Conservation (phyloP, 2,888 invertebrate species). For the Anticlea derivata region DNA sequence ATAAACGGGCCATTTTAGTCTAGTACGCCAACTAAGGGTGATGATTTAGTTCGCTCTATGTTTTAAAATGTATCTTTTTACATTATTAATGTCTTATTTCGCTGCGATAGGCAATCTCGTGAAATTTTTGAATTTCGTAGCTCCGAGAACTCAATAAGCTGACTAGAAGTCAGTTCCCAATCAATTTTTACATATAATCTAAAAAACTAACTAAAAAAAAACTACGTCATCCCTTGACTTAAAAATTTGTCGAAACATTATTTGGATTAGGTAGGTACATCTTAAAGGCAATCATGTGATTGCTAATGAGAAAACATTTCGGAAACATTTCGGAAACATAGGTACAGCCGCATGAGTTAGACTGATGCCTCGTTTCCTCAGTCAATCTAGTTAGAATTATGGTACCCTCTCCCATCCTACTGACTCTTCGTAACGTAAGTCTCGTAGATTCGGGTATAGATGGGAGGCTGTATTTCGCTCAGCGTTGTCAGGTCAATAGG, state of each 20-base stretch:
- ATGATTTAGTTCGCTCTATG: constrained; percentile 44
- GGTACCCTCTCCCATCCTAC: constrained; percentile 1
- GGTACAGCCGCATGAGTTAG: too few relatives aligned
- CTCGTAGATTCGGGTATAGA: constrained; percentile 25
- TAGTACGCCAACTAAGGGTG: constrained; percentile 52
- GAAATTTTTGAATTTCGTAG: too few relatives aligned
- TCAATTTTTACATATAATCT: too few relatives aligned
- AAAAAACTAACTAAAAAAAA: too few relatives aligned
- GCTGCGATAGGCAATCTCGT: constrained; percentile 11
- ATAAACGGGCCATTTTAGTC: constrained; percentile 65
- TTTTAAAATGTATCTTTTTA: constrained; percentile 40
- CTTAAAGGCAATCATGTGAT: too few relatives aligned
- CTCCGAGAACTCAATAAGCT: too few relatives aligned
- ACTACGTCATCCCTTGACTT: too few relatives aligned
- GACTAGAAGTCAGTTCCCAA: too few relatives aligned
- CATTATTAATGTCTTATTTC: constrained; percentile 29
- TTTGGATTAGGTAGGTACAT: too few relatives aligned
- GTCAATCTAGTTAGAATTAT: constrained; percentile 11
- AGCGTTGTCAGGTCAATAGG: constrained; percentile 35
- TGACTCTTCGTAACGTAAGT: constrained; percentile 4
- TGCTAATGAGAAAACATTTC: too few relatives aligned
- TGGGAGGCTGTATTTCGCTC: constrained; percentile 31
- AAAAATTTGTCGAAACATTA: too few relatives aligned
- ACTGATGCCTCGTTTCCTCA: not conserved
- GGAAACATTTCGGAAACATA: too few relatives aligned